Conservation (phyloP, 2,797 vertebrate genomes). For the Gorsachius magnificus region DNA sequence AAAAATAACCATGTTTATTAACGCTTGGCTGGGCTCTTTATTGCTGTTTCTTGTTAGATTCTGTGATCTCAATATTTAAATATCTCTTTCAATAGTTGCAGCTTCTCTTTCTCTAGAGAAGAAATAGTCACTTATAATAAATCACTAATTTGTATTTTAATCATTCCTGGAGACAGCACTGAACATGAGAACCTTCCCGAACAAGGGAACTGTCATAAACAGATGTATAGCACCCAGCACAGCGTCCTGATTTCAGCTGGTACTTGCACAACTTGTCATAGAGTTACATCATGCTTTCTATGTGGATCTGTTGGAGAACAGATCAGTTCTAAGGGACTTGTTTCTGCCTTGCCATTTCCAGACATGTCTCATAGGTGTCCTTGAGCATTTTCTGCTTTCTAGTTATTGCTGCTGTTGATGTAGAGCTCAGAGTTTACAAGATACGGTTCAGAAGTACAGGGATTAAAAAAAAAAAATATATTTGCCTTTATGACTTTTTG, state of each 20-base stretch:
- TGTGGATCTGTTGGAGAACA: neutral
- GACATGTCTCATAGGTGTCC: neutral
- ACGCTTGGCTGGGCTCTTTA: constrained; percentile 25
- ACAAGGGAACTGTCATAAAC: neutral
- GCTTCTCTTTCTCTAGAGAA: neutral
- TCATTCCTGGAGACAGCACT: neutral
- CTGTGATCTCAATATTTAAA: constrained; percentile 41
- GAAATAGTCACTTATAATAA: neutral
- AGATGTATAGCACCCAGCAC: neutral
- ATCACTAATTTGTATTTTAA: neutral
- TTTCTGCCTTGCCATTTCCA: neutral
- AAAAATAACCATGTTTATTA: constrained; percentile 61
- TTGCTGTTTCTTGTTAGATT: constrained; percentile 38
- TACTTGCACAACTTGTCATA: neutral
- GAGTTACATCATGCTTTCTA: neutral
- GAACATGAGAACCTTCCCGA: neutral
- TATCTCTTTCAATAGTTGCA: neutral
- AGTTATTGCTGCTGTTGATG: neutral
- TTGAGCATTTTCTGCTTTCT: neutral
- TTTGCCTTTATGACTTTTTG: neutral
- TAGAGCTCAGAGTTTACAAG: neutral
- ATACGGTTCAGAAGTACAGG: neutral
- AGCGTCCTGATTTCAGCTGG: neutral
- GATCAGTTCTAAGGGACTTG: neutral
- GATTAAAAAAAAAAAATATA: neutral